phyloP scores from a whole-genome alignment of 2,888 invertebrate genomes.

The Nezara viridula region DNA sequence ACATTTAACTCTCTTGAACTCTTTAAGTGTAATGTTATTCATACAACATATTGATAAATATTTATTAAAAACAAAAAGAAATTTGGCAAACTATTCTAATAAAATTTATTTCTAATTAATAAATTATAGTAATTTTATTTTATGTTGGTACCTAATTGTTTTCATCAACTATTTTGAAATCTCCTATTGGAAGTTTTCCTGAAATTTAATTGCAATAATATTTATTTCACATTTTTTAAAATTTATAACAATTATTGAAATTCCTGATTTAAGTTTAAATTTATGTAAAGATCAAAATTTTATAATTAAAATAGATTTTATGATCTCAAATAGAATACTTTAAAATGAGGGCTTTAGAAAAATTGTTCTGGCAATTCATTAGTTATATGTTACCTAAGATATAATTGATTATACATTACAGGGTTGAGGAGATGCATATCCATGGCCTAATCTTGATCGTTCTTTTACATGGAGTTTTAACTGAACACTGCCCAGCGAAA shows the following conservation, averaged over 20 bases:
- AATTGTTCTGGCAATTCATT: neutral
- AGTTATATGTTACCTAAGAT: neutral
- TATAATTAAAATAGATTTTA: too few species aligned
- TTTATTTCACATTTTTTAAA: too few species aligned
- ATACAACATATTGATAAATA: too few species aligned
- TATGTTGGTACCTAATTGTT: neutral
- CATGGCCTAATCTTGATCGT: slow-evolving; percentile 7
- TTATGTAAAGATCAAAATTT: too few species aligned
- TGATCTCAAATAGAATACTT: too few species aligned
- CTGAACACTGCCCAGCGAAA: slow-evolving; percentile 32
- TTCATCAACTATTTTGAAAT: too few species aligned
- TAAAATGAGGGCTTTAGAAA: too few species aligned
- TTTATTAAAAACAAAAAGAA: neutral
- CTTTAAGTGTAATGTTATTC: too few species aligned
- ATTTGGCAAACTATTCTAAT: neutral
- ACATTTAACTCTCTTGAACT: neutral
- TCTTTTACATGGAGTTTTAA: neutral
- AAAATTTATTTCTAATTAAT: neutral
- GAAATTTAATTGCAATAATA: too few species aligned
- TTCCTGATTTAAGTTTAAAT: too few species aligned
- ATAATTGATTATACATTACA: neutral
- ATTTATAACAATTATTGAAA: neutral
- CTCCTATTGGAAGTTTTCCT: too few species aligned
- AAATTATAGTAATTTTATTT: neutral
- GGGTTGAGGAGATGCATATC: slow-evolving; percentile 40